Conservation (phyloP, 2,113 vertebrate genomes). For the Pachycephala philippinensis region DNA sequence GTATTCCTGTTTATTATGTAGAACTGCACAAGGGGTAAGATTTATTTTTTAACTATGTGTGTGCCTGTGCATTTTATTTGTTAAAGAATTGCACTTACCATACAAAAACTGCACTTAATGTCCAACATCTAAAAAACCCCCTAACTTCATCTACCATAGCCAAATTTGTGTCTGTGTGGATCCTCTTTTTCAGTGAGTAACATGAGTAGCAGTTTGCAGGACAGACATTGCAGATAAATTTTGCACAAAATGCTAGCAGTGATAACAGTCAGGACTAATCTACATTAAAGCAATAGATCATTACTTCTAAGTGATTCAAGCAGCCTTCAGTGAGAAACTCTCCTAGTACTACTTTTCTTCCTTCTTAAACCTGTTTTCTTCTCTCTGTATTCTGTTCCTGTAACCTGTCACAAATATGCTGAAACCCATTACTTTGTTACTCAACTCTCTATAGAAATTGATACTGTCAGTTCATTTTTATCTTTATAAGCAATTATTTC, state of each 20-base stretch:
- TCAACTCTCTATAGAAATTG: not conserved
- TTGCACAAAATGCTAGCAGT: not conserved
- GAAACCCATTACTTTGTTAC: not conserved
- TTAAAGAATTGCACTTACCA: not conserved
- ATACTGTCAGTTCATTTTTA: not conserved
- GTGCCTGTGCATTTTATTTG: not conserved
- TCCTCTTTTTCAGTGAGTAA: not conserved
- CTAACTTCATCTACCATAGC: not conserved
- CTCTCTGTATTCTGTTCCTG: not conserved
- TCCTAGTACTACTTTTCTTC: not conserved
- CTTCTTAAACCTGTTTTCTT: not conserved
- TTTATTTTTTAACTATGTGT: not conserved
- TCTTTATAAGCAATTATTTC: not conserved
- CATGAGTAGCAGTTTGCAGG: not conserved
- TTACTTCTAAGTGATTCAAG: not conserved
- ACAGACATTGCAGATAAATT: not conserved
- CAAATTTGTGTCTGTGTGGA: not conserved
- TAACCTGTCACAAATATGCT: not conserved
- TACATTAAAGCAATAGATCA: not conserved
- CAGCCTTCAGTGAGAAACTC: not conserved
- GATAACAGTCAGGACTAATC: not conserved
- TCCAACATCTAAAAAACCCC: not conserved
- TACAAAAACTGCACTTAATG: not conserved
- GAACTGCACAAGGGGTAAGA: not conserved
- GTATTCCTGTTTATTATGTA: not conserved